Base-by-base conservation (phyloP, 2,888 invertebrate genomes). In the Scaptomyza parva region DNA sequence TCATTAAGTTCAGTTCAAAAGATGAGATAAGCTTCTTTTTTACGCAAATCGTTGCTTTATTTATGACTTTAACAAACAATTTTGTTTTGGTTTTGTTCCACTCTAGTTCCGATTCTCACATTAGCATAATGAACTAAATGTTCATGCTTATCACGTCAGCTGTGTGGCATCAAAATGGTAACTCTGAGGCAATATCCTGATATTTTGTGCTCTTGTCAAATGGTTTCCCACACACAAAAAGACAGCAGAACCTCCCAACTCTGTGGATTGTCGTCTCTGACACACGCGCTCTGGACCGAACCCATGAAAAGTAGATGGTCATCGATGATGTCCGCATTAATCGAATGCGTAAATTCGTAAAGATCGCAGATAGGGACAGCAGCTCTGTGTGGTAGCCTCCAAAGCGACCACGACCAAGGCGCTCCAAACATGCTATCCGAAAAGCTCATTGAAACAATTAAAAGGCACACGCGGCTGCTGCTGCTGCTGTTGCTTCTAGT, bases 361-460 rank as follows among this genome's bases (percentile, higher is more conserved):
- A 70, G 86, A 83, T 83, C 52, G 17, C 2, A 55, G 82, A 83
- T 83, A 83, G 83, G 62, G 14, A 22, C 22, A 14, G 40, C 37
- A 14, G 40, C 37, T 37, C 14, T 35, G 48, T 37, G 58, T 61
- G 58, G 40, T 40, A 41, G 50, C 47, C 43, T 30, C 43, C 62
- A 30, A 37, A n/a, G n/a, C n/a, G n/a, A n/a, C n/a, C n/a, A n/a
- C n/a, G n/a, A n/a, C n/a, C n/a, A n/a, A 37, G 54, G 37, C 52
- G 43, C 40, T 28, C 54, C 70, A 44, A 37, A 44, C 76, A 73
- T 73, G 70, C 62, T 75, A 70, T 70, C 61, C 18, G 47, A 76
- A 78, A 78, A 83, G 86, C 83, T 86, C 76, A 84, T 71, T 86
- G 70, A 77, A 72, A 75, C 86, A 80, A 83, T 81, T 87, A 87